Evolutionary conservation across 2,888 invertebrate genomes (phyloP), one percentile per base, ranked within the genome.

Genomic region (Graphium colonna): DNA sequence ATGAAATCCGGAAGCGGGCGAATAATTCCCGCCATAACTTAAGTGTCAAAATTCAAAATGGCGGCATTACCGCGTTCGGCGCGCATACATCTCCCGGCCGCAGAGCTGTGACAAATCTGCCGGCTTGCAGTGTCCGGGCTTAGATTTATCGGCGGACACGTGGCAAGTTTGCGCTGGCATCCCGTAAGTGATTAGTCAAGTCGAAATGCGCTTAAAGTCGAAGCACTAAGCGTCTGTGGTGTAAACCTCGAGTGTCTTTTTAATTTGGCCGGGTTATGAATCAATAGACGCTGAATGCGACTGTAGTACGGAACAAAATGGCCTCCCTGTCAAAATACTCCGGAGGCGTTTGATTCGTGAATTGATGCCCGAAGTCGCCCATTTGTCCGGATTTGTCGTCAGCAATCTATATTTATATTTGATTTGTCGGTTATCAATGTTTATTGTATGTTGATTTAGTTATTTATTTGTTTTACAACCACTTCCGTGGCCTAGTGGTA

Each of bases 11-110:
- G 31, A 18, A 18, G 38, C 52, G 17, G 39, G 39, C 44, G 21
- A 39, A 43, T 43, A 53, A 53, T 49, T 48, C 44, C 40, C 43
- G 47, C 58, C 47, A 60, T 60, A 52, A 58, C 53, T 58, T 52
- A 57, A 52, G 52, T 60, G 59, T 62, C 59, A 61, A 61, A n/a
- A 63, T 59, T 57, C 55, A 60, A 60, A 61, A 64, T 62, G 60
- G 63, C 60, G 56, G 43, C 57, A 52, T 59, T 57, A 58, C 55
- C 56, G 52, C 43, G 52, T 49, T 36, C 58, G 56, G 56, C 36
- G 50, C 58, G 57, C 57, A 60, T 60, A 58, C 55, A 53, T 60
- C 57, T 58, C 60, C 54, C 51, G 47, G 39, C 51, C 41, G 52
- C 47, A 12, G 38, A 38, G 43, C 45, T 21, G 60, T 56, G 60